Evolutionary conservation across 2,888 invertebrate genomes (phyloP), one percentile per base, ranked within the genome.

Genomic region (Cryptus armator): DNA sequence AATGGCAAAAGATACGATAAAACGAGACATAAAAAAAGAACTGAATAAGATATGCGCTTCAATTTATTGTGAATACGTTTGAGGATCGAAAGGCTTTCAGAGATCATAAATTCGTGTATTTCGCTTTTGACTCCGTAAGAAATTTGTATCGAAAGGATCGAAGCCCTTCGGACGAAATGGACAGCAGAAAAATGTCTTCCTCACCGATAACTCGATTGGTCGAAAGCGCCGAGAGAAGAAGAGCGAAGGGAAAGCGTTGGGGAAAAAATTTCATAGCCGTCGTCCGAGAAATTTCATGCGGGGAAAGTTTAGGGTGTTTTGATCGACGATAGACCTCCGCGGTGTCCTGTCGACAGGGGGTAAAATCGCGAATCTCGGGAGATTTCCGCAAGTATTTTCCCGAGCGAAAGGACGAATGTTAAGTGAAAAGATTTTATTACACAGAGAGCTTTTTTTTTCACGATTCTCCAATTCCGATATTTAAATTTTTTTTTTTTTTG

Each of bases 241-340:
- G 19, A 56, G 24, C 24, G 10, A 24, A 19, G 12, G 10, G 51
- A 67, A 32, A 48, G 24, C 16, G 19, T 24, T 67, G 14, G 44
- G 51, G 80, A 77, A 84, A 81, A 84, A 56, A 24, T 76, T 76
- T 77, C 59, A 77, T 62, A 66, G 67, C 29, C 59, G 67, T n/a
- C 29, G 72, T 67, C 29, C 7, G 12, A 12, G 59, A 72, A 72
- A 81, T 84, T 72, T 77, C 24, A 76, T 76, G 67, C 48, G 48
- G 53, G 44, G 71, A 72, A 46, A 59, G 48, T 81, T 79, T 78
- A 62, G 70, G 70, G 51, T 56, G n/a, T 75, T 85, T 74, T 19
- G 77, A 74, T 53, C 70, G 62, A 64, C 43, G 29, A 80, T 53
- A 53, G n/a, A n/a, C 14, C 44, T 59, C 53, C 32, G 12, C 62